Evolutionary conservation across 2,888 invertebrate species (phyloP), one percentile per base, ranked within the genome.

Genomic region (Scaptomyza polygonia): DNA sequence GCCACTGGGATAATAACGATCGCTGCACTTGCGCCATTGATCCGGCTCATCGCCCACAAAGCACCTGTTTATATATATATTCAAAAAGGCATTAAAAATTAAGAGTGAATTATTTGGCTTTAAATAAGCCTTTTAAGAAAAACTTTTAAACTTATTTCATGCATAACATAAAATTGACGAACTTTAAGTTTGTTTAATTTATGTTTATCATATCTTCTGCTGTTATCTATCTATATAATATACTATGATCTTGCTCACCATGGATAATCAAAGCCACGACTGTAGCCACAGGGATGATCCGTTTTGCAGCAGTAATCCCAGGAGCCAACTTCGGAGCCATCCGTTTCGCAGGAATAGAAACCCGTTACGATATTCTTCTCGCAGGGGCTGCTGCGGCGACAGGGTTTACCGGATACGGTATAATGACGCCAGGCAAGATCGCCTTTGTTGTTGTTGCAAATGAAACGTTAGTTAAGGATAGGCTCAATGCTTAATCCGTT

Each of bases 261-360:
- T 66, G 96, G 96, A 89, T 96, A 96, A 58, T 94, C 93, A 86
- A 95, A 96, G 67, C 96, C 97, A 89, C 95, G 94, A 27, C 96
- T 96, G 88, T 95, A 96, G 1, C 97, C 97, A 89, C 97, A 97
- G 52, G 95, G 94, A 89, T 97, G 96, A 34, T 95, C 94, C 0
- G 96, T 95, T 27, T 95, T 93, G 83, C 97, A 97, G 88, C 97
- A 97, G 85, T 97, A 97, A 88, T 97, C 97, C 97, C 97, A 97
- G 1, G 94, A 93, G 7, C 95, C 95, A 77, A 92, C 90, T 79
- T 94, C 95, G 0, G 93, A 93, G 0, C 95, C 95, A 74, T 96
- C 96, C 0, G 96, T 93, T 79, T 97, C 96, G 79, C 97, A 97
- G 14, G 95, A 95, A 95, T 96, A 97, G 86, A 97, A 96, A 0